Conservation (phyloP, 2,888 invertebrate genomes). For the Pteria penguin region DNA sequence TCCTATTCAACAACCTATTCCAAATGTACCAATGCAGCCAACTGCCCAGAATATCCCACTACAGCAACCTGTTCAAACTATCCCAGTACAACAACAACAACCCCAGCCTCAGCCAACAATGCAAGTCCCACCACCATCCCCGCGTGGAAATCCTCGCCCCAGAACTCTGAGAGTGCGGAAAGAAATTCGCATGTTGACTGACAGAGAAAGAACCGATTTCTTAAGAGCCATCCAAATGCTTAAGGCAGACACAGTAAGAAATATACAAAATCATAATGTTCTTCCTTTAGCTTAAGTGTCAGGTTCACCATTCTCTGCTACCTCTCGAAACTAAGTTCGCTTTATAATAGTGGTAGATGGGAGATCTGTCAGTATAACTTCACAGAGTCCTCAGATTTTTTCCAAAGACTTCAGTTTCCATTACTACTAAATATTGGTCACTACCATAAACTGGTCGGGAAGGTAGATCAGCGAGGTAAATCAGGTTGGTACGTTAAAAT, state of each 20-base stretch:
- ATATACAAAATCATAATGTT: no score
- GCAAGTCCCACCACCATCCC: neutral
- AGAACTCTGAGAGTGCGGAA: conserved; percentile 40
- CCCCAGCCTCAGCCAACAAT: neutral
- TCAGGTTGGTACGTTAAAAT: no score
- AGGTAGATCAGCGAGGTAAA: no score
- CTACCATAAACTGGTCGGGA: no score
- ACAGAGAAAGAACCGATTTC: conserved; percentile 47
- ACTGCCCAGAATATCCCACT: neutral
- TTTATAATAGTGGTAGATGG: no score
- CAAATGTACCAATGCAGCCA: neutral
- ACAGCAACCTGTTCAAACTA: neutral
- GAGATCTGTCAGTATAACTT: no score
- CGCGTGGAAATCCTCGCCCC: neutral
- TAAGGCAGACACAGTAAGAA: conserved; percentile 57
- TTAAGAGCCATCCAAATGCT: conserved; percentile 53
- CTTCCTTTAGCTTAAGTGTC: no score
- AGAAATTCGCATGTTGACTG: conserved; percentile 55
- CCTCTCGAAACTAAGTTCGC: no score
- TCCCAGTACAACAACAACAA: conserved; percentile 12
- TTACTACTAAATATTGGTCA: no score
- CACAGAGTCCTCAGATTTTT: no score
- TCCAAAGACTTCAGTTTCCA: no score
- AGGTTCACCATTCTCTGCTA: no score
- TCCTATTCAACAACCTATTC: neutral